Evolutionary conservation across 2,888 invertebrate genomes (phyloP), one percentile per base, ranked within the genome.

Genomic region (Seira musarum): DNA sequence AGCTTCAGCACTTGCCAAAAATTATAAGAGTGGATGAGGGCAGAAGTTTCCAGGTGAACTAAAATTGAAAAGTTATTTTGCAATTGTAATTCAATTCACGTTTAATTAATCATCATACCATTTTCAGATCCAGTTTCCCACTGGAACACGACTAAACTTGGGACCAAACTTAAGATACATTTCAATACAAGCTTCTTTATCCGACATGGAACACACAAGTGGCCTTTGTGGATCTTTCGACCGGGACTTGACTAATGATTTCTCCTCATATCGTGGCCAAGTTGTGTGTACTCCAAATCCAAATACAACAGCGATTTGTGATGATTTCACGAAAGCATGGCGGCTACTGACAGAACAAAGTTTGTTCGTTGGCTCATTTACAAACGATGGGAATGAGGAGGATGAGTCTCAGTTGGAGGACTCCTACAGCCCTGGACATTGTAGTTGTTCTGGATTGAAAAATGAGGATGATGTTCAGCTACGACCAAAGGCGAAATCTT

Each of bases 161-260:
- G 87, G 87, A 0, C 87, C 87, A 17, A 87, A 87, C 78, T 71
- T 87, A 30, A 75, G 87, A 17, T 85, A 84, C 67, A 77, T 87
- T n/a, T 83, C 76, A 22, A 82, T 87, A 22, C 86, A 87, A 73
- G 87, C 87, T 1, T 87, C 87, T 2, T 66, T 82, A 5, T 71
- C 85, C 15, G 87, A 87, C 71, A 69, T 87, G 82, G 84, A 86
- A 6, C 83, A 86, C 63, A 87, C 87, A n/a, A 65, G 80, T 17
- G 87, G 87, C 13, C 80, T 87, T 0, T 87, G 87, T 83, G 87
- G 87, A 19, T 85, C 86, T 22, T 87, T 87, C 77, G 87, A 87
- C 70, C 75, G 85, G 10, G 82, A 87, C 70, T 72, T 68, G 3
- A 78, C 81, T 3, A 87, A 87, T 81, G 87, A 87, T 61, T 85